phyloP scores from a whole-genome alignment of 2,797 vertebrate species.

The Carduelis carduelis region DNA sequence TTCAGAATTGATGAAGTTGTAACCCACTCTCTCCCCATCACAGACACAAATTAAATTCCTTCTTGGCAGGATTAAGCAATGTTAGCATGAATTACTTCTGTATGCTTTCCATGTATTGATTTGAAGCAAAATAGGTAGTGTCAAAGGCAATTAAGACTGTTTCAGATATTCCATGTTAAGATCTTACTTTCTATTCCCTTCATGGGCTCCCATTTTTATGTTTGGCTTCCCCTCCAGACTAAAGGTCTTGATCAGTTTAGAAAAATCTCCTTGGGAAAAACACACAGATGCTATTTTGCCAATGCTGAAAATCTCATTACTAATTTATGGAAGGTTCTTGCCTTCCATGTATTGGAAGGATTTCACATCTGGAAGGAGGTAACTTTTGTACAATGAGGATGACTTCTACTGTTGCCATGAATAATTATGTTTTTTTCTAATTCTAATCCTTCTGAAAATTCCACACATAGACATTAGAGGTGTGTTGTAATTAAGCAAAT shows the following conservation, averaged over 20 bases:
- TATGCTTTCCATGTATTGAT: background rate
- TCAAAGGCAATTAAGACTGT: background rate
- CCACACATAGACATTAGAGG: background rate
- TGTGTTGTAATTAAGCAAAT: background rate
- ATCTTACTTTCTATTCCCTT: background rate
- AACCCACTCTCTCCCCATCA: background rate
- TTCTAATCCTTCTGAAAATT: background rate
- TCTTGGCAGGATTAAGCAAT: background rate
- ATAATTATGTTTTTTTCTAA: background rate
- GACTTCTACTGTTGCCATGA: background rate
- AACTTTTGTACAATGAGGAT: background rate
- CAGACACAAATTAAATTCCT: background rate
- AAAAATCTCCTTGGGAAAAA: background rate
- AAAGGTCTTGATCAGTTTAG: background rate
- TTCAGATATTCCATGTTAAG: background rate
- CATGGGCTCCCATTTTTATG: background rate
- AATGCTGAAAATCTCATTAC: background rate
- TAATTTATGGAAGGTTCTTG: background rate
- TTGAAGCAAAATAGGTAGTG: background rate
- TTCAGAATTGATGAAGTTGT: background rate
- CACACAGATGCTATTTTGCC: background rate
- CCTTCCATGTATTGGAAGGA: background rate
- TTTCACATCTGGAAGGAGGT: background rate
- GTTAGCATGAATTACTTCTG: background rate
- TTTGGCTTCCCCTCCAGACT: background rate